Evolutionary conservation across 2,113 vertebrate species (phyloP), one percentile per base, ranked within the genome.

Genomic region (Halcyon malimbica): DNA sequence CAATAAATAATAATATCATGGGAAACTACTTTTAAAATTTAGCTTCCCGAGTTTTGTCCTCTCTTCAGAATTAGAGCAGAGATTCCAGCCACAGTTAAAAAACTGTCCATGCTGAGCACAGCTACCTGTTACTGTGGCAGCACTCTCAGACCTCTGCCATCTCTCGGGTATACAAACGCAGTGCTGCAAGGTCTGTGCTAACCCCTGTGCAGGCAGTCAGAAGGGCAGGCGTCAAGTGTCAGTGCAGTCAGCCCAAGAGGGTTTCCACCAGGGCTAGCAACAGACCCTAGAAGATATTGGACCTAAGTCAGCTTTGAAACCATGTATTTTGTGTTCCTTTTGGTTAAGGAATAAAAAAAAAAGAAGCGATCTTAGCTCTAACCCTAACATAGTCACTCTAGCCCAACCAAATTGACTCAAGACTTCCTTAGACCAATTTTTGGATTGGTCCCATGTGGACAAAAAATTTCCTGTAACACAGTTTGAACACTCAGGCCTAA

Each of bases 101-200:
- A 89, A 69, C 3, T 25, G 8, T 33, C 67, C 0, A 0, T 80
- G 39, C 59, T 41, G 15, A 77, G 23, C 21, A 29, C 1, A 1
- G 25, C 23, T 84, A 62, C 25, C 48, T 69, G 19, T 60, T 59
- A 35, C 16, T 76, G 54, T n/a, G 29, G 33, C 51, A 59, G 37
- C 21, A 5, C 24, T 62, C 48, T 74, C 21, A 74, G 62, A 28
- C 15, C 64, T 37, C 16, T 10, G 26, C 35, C 41, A 33, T 63
- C 39, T 60, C 35, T 28, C 12, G 33, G 20, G 14, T 31, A n/a
- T 10, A 16, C 68, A 76, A 42, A 86, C 2, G 2, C 0, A 0
- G 15, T 33, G 6, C 25, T 51, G n/a, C 25, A 35, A 92, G 39
- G 48, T 13, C 20, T 69, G 62, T 56, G 15, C 35, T 69, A 29